Conservation (phyloP, 2,113 vertebrate species). For the Chloropsis hardwickii region DNA sequence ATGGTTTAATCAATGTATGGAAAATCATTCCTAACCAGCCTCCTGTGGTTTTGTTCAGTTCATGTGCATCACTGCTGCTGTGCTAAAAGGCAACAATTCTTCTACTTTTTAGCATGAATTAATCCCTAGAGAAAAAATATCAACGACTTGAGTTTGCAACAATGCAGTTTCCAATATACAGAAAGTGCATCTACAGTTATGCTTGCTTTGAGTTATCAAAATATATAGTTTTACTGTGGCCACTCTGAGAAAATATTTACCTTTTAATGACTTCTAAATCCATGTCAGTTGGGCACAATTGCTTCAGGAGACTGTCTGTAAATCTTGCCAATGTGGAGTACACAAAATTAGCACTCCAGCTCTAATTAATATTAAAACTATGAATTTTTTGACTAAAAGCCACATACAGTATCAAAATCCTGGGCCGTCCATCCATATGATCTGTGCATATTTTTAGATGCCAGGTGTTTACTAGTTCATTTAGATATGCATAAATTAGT, state of each 20-base stretch:
- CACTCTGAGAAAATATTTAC: not conserved
- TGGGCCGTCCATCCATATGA: not conserved
- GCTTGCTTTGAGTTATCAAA: not conserved
- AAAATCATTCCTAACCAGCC: not conserved
- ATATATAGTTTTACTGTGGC: not conserved
- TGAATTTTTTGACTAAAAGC: not conserved
- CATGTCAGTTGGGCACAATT: not conserved
- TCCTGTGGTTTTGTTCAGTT: not conserved
- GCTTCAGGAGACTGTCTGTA: not conserved
- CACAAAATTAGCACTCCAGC: not conserved
- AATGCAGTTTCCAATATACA: not conserved
- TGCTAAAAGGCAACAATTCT: not conserved
- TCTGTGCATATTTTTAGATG: not conserved
- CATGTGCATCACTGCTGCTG: not conserved
- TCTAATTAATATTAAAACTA: not conserved
- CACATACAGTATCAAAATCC: not conserved
- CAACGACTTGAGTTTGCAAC: not conserved
- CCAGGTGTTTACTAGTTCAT: not conserved
- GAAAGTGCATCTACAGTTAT: not conserved
- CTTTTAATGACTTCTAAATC: not conserved
- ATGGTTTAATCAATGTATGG: not conserved
- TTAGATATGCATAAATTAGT: not conserved
- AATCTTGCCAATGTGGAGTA: not conserved
- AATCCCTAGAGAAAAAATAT: not conserved
- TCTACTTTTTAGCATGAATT: not conserved